Evolutionary conservation across 2,888 invertebrate genomes (phyloP), one percentile per base, ranked within the genome.

Genomic region (Chalcosyrphus nemorum): DNA sequence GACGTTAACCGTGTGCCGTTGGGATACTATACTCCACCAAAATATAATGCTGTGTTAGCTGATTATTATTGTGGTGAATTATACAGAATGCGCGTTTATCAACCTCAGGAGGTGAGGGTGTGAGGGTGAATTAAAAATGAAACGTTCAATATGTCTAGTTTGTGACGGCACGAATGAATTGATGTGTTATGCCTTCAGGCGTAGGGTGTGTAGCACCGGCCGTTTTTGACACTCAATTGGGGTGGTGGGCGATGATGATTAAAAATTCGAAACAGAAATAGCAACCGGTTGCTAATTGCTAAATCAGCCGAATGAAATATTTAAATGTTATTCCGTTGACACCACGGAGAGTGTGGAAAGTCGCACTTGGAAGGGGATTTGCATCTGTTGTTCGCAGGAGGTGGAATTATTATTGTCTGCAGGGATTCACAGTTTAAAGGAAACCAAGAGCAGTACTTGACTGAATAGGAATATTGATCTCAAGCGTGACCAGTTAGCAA

Each of bases 11-110:
- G 54, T 71, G 63, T 27, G 27, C 13, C 13, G 7, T 29, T 61
- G 57, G 57, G 57, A 61, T 41, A 82, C 38, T 52, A 43, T 47
- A 54, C 32, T 47, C 59, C 24, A 68, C 56, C 19, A 19, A 72
- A n/a, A n/a, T n/a, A 66, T 78, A 82, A 61, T 56, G 78, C 82
- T 78, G 82, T 50, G 78, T 68, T 82, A 68, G 82, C 82, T 78
- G 78, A 78, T 78, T 78, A 82, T 78, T 78, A 71, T 66, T 82
- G 77, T 24, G 71, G 81, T 66, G 72, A 77, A 81, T 81, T 66
- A 77, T 71, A 59, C 24, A 76, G 76, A 70, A 70, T n/a, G n/a
- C 70, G 81, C 81, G 71, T 47, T 77, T 19, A 43, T 50, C 41
- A 45, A 11, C 38, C 27, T n/a, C 17, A 29, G 6, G 4, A 4